Percentiles rank a stretch among this genome's conserved stretches.
These are phyloP conservation scores for Molossus alvarezi DNA, from an alignment of 2,797 vertebrate species.

Conservation along the genomic window DNA sequence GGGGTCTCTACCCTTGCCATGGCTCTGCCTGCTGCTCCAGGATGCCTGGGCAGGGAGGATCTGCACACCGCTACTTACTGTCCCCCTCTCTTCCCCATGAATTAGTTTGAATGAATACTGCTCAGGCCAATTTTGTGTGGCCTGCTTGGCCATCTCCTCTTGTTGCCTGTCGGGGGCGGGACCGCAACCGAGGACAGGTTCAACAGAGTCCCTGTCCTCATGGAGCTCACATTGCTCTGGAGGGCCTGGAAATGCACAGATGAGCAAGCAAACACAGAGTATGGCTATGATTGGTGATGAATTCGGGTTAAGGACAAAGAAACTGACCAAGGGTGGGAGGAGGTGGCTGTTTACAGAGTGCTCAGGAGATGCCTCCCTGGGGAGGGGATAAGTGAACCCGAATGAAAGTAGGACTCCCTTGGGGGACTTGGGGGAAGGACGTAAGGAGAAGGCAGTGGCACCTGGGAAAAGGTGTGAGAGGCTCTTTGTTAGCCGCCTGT, in stretches of 20 bases:
- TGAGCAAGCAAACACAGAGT: neutral
- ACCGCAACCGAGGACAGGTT: neutral
- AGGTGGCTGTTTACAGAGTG: neutral
- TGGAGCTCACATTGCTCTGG: neutral
- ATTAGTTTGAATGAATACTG: accelerated
- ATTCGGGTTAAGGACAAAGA: neutral
- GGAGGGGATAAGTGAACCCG: neutral
- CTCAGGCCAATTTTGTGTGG: neutral
- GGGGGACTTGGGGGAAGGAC: no score
- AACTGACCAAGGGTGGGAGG: neutral
- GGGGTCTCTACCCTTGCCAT: neutral
- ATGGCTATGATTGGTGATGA: neutral
- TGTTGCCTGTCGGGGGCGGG: neutral
- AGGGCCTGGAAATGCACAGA: neutral
- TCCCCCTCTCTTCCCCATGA: neutral
- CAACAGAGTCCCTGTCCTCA: neutral
- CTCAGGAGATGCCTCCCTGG: neutral
- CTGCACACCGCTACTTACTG: neutral
- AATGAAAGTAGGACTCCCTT: neutral
- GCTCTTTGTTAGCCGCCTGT: no score
- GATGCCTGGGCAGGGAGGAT: no score
- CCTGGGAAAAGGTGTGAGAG: neutral
- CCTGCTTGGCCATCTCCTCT: neutral
- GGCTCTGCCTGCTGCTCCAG: neutral
- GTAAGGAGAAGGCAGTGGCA: neutral